These are phyloP conservation scores for Tribolium madens DNA, from an alignment of 1,140 invertebrate species.

Conservation along the genomic window DNA sequence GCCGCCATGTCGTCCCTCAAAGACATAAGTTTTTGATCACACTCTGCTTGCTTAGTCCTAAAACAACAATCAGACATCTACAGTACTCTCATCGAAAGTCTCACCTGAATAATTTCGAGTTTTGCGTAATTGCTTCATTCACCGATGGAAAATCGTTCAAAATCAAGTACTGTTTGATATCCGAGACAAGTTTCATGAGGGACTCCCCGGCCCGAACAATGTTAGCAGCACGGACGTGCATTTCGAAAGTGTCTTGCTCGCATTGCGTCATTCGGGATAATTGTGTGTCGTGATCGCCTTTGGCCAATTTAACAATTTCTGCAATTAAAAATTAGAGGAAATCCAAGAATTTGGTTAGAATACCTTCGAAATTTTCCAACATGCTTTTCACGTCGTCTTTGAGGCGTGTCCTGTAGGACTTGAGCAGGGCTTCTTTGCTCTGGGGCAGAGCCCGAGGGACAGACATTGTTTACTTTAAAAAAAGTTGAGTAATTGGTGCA, in stretches of 20 bases:
- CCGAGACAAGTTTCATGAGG: conserved; percentile 94
- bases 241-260: conserved; percentile 96
- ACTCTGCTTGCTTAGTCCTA: conserved; percentile 88
- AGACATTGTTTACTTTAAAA: conserved; percentile 65
- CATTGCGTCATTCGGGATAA: conserved; percentile 89
- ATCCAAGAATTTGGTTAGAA: not conserved
- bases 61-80: conserved; percentile 42
- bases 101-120: conserved; percentile 83
- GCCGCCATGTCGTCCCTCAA: conserved; percentile 94
- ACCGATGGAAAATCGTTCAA: conserved; percentile 97
- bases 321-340: conserved; percentile 61
- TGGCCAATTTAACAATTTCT: conserved; percentile 94
- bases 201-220: conserved; percentile 96
- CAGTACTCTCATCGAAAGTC: not conserved
- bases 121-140: conserved; percentile 94
- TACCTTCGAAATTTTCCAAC: conserved; percentile 94
- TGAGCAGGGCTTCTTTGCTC: conserved; percentile 93
- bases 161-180: conserved; percentile 97
- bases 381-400: conserved; percentile 98
- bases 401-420: conserved; percentile 91
- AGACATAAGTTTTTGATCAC: conserved; percentile 93
- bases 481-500: not conserved
- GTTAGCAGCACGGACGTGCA: conserved; percentile 95
- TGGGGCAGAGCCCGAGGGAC: conserved; percentile 80
- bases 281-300: conserved; percentile 93